Evolutionary conservation across 2,888 invertebrate species (phyloP).

Genomic region (Sylvicola cinctus): DNA sequence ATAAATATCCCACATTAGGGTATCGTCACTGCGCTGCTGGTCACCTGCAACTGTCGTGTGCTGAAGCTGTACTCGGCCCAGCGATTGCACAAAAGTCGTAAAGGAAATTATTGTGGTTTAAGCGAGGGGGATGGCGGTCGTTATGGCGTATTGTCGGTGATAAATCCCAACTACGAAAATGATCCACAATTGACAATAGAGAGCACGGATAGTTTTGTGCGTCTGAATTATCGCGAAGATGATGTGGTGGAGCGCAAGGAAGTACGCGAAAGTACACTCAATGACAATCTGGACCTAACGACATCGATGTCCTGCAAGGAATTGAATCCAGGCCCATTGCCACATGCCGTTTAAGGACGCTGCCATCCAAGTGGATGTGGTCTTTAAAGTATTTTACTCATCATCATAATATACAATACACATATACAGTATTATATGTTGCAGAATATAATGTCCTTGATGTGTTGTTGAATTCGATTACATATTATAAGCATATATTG

Average conservation of each 20-base stretch:
- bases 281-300: constrained; percentile 10
- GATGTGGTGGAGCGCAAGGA: constrained; percentile 11
- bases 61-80: constrained; percentile 12
- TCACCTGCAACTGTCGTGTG: constrained; percentile 37
- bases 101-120: constrained; percentile 12
- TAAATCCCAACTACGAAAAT: constrained; percentile 13
- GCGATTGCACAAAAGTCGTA: constrained; percentile 11
- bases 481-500: too few species aligned
- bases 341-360: constrained; percentile 11
- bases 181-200: constrained; percentile 4
- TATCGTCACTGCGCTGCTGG: constrained; percentile 36
- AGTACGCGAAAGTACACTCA: constrained; percentile 2
- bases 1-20: constrained; percentile 24
- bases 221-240: constrained; percentile 11
- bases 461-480: too few species aligned
- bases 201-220: constrained; percentile 8
- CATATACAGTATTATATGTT: too few species aligned
- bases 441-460: too few species aligned
- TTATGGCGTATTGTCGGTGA: constrained; percentile 13
- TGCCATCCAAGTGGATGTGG: too few species aligned
- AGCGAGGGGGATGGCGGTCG: constrained; percentile 13
- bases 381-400: too few species aligned
- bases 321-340: constrained; percentile 10
- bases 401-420: too few species aligned
- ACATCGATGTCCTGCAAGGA: constrained; percentile 11